Evolutionary conservation across 2,113 vertebrate species (phyloP).

Genomic region (Dromas ardeola): DNA sequence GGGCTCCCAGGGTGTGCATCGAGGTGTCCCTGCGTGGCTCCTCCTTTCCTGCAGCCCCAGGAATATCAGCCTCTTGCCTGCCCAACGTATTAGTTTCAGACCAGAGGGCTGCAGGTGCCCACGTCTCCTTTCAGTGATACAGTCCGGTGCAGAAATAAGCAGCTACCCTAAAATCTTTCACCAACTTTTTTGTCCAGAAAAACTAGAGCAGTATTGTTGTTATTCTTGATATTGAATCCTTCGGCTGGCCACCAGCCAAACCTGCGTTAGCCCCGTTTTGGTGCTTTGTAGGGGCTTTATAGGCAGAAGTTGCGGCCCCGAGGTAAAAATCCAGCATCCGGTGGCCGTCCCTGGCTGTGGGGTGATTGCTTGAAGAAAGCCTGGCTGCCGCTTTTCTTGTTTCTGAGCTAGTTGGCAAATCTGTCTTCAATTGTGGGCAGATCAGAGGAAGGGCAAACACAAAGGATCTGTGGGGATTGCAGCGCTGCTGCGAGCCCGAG

Average conservation of each 20-base stretch:
- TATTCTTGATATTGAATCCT: neutral
- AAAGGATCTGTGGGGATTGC: neutral
- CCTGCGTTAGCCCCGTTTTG: accelerated
- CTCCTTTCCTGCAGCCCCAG: neutral
- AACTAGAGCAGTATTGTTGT: neutral
- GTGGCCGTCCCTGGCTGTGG: neutral
- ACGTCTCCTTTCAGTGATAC: neutral
- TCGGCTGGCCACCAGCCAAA: neutral
- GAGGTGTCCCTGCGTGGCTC: neutral
- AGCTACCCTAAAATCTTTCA: neutral
- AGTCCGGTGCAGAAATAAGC: neutral
- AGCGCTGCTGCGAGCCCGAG: neutral
- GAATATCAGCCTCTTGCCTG: neutral
- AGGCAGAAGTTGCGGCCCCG: neutral
- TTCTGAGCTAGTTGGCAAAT: conserved; percentile 4
- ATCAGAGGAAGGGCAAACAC: conserved; percentile 32
- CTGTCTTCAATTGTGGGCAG: conserved; percentile 25
- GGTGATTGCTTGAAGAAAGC: neutral
- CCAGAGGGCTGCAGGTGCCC: neutral
- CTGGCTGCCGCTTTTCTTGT: neutral
- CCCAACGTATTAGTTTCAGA: neutral
- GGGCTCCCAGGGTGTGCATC: neutral
- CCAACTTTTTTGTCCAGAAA: neutral
- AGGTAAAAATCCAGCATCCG: neutral
- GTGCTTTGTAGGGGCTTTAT: neutral